Base-by-base conservation (phyloP, 2,797 vertebrate species). In the Halcyon chelicuti region DNA sequence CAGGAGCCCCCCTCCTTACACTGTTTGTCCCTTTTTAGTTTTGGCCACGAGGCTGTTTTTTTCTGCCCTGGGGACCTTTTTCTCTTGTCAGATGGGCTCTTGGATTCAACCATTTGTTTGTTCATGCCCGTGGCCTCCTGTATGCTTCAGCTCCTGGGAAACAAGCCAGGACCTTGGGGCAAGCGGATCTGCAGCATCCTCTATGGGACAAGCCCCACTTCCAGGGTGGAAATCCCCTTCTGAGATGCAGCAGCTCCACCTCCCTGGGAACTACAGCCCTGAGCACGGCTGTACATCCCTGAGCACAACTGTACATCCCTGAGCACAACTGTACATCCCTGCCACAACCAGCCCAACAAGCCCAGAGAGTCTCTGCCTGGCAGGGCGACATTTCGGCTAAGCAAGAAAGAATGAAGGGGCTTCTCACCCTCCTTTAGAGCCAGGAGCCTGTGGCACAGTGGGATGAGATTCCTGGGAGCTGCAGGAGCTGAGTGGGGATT, bases 401-500 rank as follows among this genome's bases (percentile, higher is more conserved):
- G 17, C 51, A 44, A 62, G 10, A 60, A 67, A 57, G 29, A 49
- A 40, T 2, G 12, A 93, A 58, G 62, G n/a, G 63, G 44, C 73
- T 77, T 66, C 39, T 86, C 2, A 2, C 14, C 18, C 58, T 92
- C 31, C 33, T 94, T 57, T 29, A 14, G 46, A 51, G 63, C 14
- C 75, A 46, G 29, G 68, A 12, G 58, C 31, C 46, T 54, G 61
- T 3, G 1, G 46, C 75, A 85, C 51, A 47, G 55, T 57, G 61
- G 25, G 26, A 28, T 5, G 16, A 31, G 2, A 5, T 55, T 63
- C 60, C 40, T 57, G 74, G n/a, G 20, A 84, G 58, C 12, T 0
- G 5, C 40, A 35, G n/a, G 20, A 84, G 58, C 12, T 0, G 6
- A 33, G 31, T 0, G 0, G 9, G 47, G 21, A 37, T 67, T 42